A percentile compares a stretch with the other conserved stretches of the same genome.
Conservation (phyloP, 2,113 vertebrate genomes). For the Formicarius rufipectus region DNA sequence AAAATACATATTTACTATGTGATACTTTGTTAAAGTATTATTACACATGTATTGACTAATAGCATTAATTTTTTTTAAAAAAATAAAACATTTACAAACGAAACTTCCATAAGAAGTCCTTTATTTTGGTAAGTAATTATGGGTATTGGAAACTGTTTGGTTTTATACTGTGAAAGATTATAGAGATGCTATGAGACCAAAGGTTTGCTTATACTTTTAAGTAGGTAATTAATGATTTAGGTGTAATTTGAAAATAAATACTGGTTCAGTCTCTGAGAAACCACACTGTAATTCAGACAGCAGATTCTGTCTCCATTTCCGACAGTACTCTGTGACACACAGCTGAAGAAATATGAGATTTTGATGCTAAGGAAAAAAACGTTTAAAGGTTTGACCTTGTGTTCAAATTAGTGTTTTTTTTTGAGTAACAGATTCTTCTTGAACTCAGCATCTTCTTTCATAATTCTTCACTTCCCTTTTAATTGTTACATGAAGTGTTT, state of each 20-base stretch:
- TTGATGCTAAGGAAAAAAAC: not conserved
- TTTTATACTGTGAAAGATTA: not conserved
- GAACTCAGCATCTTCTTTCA: not conserved
- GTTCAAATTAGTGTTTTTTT: not conserved
- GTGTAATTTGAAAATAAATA: not conserved
- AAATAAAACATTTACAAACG: conserved; percentile 75
- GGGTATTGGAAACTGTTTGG: not conserved
- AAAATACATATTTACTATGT: conserved; percentile 31
- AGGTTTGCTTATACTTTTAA: not conserved
- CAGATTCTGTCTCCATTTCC: not conserved
- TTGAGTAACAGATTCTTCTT: not conserved
- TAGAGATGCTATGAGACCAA: not conserved
- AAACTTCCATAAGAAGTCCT: not conserved
- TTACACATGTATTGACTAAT: conserved; percentile 69
- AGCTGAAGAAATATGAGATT: not conserved
- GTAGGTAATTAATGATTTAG: not conserved
- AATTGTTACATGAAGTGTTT: not conserved
- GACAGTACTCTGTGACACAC: not conserved
- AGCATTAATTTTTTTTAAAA: conserved; percentile 73
- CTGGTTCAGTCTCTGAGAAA: not conserved
- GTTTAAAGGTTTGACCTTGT: not conserved
- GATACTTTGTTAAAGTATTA: conserved; percentile 74
- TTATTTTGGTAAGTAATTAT: conserved; percentile 27
- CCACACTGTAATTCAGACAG: not conserved
- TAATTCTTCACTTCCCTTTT: not conserved